Base-by-base conservation (phyloP, 2,888 invertebrate species). In the Agrochola litura region DNA sequence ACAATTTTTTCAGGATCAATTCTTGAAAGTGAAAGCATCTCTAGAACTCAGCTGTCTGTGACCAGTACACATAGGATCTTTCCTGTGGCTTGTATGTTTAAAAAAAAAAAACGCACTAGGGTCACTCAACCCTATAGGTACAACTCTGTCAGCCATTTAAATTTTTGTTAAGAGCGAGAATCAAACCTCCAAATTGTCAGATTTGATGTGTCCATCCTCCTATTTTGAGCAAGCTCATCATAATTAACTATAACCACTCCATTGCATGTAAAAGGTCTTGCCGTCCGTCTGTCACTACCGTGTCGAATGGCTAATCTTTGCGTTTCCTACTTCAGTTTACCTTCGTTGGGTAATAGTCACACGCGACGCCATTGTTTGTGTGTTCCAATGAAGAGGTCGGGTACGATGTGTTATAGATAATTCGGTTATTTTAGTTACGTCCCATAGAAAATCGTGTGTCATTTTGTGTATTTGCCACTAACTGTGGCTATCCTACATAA, bases 261-360 rank as follows among this genome's bases (percentile, higher is more conserved):
- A 78, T 76, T 73, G 71, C 73, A 60, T 66, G 41, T 64, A 73
- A 76, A 76, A 64, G 73, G 71, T 73, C 76, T 43, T 14, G 3
- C 46, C 5, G 63, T 56, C 25, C 52, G 37, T 67, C 16, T 60
- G 76, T 70, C 84, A 67, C 60, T 0, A n/a, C 30, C 58, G 60
- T 43, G 60, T 19, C 85, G 85, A 82, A 82, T 84, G 30, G 56
- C 2, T 85, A 82, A 82, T 84, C 61, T 74, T 3, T n/a, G 14
- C 30, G 80, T 85, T 83, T 83, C 85, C 84, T 75, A 43, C 73
- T 60, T n/a, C 0, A 12, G 2, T 19, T 64, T 73, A 83, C 81
- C 85, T 85, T 81, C 85, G 63, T 75, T 69, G 16, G 0, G 84
- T 22, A 76, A 76, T 56, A 84, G 30, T 83, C 82, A 12, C 82